Evolutionary conservation across 2,113 vertebrate species (phyloP), one percentile per base, ranked within the genome.

Genomic region (Cairina moschata): DNA sequence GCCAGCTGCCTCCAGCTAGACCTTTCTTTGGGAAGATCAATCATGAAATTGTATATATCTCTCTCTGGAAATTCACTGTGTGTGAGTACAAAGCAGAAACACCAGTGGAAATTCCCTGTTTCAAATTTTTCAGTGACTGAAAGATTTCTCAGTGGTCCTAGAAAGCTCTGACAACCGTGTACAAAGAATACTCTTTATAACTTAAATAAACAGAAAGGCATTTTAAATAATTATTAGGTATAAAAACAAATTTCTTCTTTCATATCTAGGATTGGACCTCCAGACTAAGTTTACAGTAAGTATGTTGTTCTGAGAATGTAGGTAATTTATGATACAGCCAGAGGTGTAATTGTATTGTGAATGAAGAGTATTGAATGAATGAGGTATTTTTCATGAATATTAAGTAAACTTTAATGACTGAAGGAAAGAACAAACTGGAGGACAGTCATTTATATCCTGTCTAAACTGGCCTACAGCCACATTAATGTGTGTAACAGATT

Each of bases 331-430:
- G 62, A 46, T 90, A 23, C 38, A 92, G 74, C 78, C 89, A 73
- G 84, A 54, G 78, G 87, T 91, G 50, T 94, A 85, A 93, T 95
- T 87, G 84, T 90, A 79, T 46, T 59, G 78, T 95, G 93, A 90
- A 83, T 93, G 74, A 92, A 94, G 74, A 95, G n/a, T n/a, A n/a
- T n/a, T n/a, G n/a, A n/a, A n/a, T n/a, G n/a, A n/a, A n/a, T n/a
- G 66, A 87, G 87, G 31, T 76, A 75, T 76, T 76, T 92, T 90
- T 94, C 91, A 93, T 94, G n/a, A 95, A 93, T 95, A 95, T 91
- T 94, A 93, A 96, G 86, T 90, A 93, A 96, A 93, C 68, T 88
- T 78, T 95, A 94, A 94, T 89, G 84, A 90, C 65, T 91, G 84
- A 90, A 83, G 40, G 82, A 94, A 95, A 92, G 78, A 91, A 28